Evolutionary conservation across 1,140 invertebrate genomes (phyloP), one percentile per base, ranked within the genome.

Genomic region (Trissolcus basalis): DNA sequence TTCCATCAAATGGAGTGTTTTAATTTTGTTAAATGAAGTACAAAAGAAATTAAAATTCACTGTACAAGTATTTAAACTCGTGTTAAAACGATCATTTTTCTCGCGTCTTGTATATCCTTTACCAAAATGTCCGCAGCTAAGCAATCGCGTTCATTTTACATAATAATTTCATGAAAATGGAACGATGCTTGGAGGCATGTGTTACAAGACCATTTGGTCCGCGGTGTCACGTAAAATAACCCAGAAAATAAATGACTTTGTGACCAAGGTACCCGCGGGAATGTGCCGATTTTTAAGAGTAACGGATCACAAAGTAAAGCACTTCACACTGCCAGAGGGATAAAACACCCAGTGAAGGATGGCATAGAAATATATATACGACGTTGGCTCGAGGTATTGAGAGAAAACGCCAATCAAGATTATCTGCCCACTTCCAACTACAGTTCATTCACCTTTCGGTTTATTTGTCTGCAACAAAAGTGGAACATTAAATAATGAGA

Each of bases 181-280:
- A 58, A 58, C 59, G 54, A n/a, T 12, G 54, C 53, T 35, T 11
- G 10, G 15, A 27, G 59, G 19, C 43, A 63, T 44, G 47, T 58
- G 53, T 63, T 63, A 71, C 49, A 56, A n/a, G 68, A 63, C 51
- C 68, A 39, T 58, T 63, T 51, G 53, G 44, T 64, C 47, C 35
- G 33, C 19, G 27, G n/a, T 48, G 19, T 10, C 11, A n/a, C 48
- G 68, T 53, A 47, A 71, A 71, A 71, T 71, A 71, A 71, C 59
- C 68, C 48, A 71, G 68, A 71, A 71, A 63, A 64, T 71, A 71
- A 71, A 71, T 71, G 68, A 64, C 59, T 71, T 71, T 64, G 68
- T 58, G 68, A 71, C 68, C 68, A 63, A 71, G 51, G 59, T 71
- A 71, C 59, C 68, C 56, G 51, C 53, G 68, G 59, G 68, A 71